Percentiles rank a stretch among this genome's conserved stretches.
Evolutionary conservation across 1,140 invertebrate genomes (phyloP).

Genomic region (Theocolax elegans): DNA sequence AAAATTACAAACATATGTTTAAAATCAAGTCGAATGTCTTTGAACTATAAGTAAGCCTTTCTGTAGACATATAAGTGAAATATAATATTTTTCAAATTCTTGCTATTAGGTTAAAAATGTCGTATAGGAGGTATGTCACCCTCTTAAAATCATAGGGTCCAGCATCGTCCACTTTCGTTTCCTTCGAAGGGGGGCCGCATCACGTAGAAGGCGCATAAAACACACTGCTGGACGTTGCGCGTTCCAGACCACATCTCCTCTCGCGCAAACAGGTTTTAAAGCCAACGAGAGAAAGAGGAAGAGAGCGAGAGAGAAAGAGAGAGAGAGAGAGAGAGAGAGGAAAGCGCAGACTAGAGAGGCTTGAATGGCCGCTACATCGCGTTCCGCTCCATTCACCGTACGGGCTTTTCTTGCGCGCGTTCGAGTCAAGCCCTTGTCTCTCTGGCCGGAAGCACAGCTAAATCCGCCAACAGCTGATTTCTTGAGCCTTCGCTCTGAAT

Average conservation of each 20-base stretch:
- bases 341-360: no score
- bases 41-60: no score
- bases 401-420: conserved; percentile 27
- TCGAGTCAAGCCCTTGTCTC: not conserved
- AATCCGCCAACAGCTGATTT: conserved; percentile 1
- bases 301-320: not conserved
- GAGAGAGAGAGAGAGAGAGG: not conserved
- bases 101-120: no score
- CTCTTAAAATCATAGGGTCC: no score
- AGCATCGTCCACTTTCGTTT: conserved; percentile 31
- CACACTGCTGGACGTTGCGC: conserved; percentile 24
- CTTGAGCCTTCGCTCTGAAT: not conserved
- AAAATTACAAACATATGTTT: no score
- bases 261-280: conserved; percentile 38
- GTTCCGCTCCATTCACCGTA: conserved; percentile 41
- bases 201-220: conserved; percentile 13
- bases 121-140: no score
- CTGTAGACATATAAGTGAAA: no score
- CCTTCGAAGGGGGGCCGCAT: conserved; percentile 24
- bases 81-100: no score
- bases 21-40: no score
- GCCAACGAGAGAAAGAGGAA: not conserved
- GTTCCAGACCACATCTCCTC: not conserved
- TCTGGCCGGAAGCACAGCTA: conserved; percentile 18
- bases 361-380: conserved; percentile 31